Percentiles rank a stretch among this genome's conserved stretches.
Evolutionary conservation across 2,797 vertebrate genomes (phyloP).

Genomic region (Urosaurus nigricauda): DNA sequence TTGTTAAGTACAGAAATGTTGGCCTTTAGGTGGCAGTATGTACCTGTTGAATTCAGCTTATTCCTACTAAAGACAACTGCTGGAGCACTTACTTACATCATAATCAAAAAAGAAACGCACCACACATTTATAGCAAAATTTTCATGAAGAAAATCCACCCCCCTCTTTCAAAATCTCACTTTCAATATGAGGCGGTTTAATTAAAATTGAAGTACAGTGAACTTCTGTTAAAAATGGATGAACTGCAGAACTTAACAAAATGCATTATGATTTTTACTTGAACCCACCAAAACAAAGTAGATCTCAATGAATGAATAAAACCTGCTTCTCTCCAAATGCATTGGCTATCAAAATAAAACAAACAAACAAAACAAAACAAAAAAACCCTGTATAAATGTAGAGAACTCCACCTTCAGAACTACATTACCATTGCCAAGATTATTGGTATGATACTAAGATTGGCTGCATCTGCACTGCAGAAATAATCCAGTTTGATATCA

Average conservation of each 20-base stretch:
- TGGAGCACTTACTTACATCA: slow-evolving; percentile 39
- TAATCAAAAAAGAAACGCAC: slow-evolving; percentile 7
- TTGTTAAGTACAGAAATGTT: slow-evolving; percentile 59
- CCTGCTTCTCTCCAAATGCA: background rate
- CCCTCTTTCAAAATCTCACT: slow-evolving; percentile 36
- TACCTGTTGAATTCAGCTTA: slow-evolving; percentile 73
- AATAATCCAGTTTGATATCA: no score
- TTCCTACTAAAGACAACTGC: slow-evolving; percentile 18
- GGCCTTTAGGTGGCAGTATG: slow-evolving; percentile 84
- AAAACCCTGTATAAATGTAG: background rate
- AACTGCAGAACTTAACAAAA: background rate
- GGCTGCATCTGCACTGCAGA: no score
- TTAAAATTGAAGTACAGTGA: slow-evolving; percentile 29
- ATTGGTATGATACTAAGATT: background rate
- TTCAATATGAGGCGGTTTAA: slow-evolving; percentile 26
- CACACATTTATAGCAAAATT: slow-evolving; percentile 39
- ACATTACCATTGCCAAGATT: background rate
- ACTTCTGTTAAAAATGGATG: background rate
- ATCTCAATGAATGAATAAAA: background rate
- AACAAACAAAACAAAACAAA: background rate
- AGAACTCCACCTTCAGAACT: no score
- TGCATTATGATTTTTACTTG: slow-evolving; percentile 5
- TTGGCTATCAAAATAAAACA: background rate
- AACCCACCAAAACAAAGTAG: slow-evolving; percentile 24
- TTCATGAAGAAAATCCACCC: slow-evolving; percentile 24